Conservation (phyloP, 1,140 invertebrate species). For the Aphaenogaster rudis region DNA sequence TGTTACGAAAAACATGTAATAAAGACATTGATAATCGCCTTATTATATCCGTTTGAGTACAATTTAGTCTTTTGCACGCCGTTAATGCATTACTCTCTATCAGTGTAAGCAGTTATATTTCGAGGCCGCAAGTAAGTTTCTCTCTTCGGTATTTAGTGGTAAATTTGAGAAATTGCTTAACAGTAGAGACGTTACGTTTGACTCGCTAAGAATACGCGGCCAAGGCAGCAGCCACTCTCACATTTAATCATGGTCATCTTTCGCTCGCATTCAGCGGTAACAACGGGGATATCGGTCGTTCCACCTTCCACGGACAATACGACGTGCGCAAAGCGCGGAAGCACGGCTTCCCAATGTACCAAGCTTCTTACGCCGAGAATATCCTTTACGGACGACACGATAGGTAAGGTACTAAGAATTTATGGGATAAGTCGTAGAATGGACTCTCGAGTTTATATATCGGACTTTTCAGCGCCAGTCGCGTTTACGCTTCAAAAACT, state of each 20-base stretch:
- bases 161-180: not conserved
- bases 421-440: slow-evolving; percentile 42
- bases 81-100: slow-evolving; percentile 30
- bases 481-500: slow-evolving; percentile 27
- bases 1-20: not conserved
- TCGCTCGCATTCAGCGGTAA: slow-evolving; percentile 74
- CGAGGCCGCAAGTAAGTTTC: not conserved
- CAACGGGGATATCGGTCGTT: slow-evolving; percentile 77
- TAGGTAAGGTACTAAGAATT: slow-evolving; percentile 77
- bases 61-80: slow-evolving; percentile 10
- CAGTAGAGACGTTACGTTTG: not conserved
- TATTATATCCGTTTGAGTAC: not conserved
- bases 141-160: not conserved
- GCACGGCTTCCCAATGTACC: slow-evolving; percentile 76
- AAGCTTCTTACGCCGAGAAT: slow-evolving; percentile 84
- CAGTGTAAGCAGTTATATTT: not conserved
- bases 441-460: slow-evolving; percentile 38
- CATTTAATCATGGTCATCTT: slow-evolving; percentile 56
- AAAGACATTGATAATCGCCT: not conserved
- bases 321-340: slow-evolving; percentile 77
- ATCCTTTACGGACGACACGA: slow-evolving; percentile 84
- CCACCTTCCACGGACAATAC: slow-evolving; percentile 72
- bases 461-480: not conserved
- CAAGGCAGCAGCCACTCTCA: not conserved
- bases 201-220: slow-evolving; percentile 10